These are phyloP conservation scores for Actinopyga echinites DNA, from an alignment of 53 echinoderm and acorn worm species.

Conservation along the genomic window DNA sequence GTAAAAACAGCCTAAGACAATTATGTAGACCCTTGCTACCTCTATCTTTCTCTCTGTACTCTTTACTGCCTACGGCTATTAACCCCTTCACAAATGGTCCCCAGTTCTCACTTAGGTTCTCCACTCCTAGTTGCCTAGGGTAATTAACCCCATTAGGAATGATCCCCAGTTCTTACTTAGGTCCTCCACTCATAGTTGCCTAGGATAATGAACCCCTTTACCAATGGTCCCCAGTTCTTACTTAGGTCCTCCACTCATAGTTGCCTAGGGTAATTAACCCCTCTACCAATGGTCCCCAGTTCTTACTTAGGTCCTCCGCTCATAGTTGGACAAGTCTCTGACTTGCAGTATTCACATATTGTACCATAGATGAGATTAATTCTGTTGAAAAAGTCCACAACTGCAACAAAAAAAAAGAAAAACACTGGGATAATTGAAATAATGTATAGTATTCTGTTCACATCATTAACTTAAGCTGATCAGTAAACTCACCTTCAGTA, in stretches of 20 bases:
- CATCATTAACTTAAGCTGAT: no score
- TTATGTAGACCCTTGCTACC: no score
- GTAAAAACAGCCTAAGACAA: no score
- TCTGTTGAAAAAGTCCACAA: constrained; percentile 96
- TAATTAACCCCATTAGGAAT: no score
- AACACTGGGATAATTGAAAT: no score
- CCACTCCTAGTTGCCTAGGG: no score
- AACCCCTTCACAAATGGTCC: background rate
- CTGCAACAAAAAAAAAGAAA: constrained; percentile 42
- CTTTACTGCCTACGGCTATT: no score
- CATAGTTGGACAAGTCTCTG: constrained; percentile 88
- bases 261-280: background rate
- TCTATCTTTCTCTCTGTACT: no score
- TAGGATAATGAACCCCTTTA: background rate
- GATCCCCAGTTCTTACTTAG: background rate
- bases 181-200: background rate
- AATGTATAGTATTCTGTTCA: no score
- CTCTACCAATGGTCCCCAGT: background rate
- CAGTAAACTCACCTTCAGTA: no score
- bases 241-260: background rate
- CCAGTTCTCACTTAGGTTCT: background rate
- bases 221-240: background rate
- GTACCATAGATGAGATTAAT: constrained; percentile 98
- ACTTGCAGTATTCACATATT: constrained; percentile 90
- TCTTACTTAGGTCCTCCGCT: constrained; percentile 96